Evolutionary conservation across 2,888 invertebrate species (phyloP).

Genomic region (Phalangium opilio): DNA sequence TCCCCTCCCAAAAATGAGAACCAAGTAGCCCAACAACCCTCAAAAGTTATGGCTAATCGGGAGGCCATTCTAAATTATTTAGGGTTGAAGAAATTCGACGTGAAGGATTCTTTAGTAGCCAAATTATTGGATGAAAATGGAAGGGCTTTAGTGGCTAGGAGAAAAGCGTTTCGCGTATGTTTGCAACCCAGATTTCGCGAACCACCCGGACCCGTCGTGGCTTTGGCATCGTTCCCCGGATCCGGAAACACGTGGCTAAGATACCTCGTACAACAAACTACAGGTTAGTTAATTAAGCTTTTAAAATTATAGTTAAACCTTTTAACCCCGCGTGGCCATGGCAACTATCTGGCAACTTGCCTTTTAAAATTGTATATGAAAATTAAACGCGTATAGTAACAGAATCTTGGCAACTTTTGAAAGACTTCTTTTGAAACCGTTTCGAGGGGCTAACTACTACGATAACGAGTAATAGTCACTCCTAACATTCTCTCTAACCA

Average conservation of each 20-base stretch:
- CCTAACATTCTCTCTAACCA: too few species aligned
- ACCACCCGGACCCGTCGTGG: constrained; percentile 41
- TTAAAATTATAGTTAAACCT: background rate
- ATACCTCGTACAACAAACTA: constrained; percentile 59
- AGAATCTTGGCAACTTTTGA: too few species aligned
- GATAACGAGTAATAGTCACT: too few species aligned
- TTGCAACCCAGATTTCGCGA: constrained; percentile 23
- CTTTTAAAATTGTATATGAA: too few species aligned
- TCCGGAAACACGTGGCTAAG: constrained; percentile 71
- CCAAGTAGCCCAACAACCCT: too few species aligned
- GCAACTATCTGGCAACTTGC: too few species aligned
- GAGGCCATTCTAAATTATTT: background rate
- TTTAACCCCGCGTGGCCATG: too few species aligned
- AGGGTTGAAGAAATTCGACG: too few species aligned
- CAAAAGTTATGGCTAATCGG: background rate
- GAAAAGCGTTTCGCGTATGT: constrained; percentile 21
- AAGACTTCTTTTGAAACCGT: too few species aligned
- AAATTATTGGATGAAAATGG: background rate
- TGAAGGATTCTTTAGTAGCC: background rate
- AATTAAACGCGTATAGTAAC: too few species aligned
- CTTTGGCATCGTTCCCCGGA: constrained; percentile 63
- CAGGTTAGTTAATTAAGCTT: constrained; percentile 15
- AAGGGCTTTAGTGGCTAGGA: background rate
- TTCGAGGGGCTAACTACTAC: too few species aligned
- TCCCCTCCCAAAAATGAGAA: too few species aligned